phyloP scores from a whole-genome alignment of 2,888 invertebrate species.

The Craniophora ligustri region DNA sequence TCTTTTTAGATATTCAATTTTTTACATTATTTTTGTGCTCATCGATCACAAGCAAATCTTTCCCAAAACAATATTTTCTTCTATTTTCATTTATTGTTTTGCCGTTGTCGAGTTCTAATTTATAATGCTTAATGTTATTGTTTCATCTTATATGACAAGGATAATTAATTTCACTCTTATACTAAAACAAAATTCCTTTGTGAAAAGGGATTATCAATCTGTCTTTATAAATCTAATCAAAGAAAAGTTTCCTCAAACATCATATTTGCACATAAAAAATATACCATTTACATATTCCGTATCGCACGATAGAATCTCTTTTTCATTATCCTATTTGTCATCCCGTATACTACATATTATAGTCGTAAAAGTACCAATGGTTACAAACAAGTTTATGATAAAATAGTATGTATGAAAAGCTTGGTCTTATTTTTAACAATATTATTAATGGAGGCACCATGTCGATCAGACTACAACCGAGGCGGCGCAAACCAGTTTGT shows the following conservation, averaged over 20 bases:
- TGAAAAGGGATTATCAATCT: conserved; percentile 24
- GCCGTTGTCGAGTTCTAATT: too few species aligned
- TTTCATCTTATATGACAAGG: too few species aligned
- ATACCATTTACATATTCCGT: conserved; percentile 72
- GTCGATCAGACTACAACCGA: too few species aligned
- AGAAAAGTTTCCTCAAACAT: conserved; percentile 50
- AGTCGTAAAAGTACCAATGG: conserved; percentile 72
- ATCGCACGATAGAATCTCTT: conserved; percentile 68
- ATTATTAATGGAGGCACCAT: too few species aligned
- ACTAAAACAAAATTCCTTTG: conserved; percentile 9
- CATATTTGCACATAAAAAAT: conserved; percentile 64
- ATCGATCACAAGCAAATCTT: too few species aligned
- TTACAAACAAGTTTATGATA: conserved; percentile 64
- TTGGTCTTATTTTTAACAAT: conserved; percentile 16
- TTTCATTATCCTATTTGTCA: conserved; percentile 81
- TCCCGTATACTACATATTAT: conserved; percentile 63
- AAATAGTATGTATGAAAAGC: conserved; percentile 29
- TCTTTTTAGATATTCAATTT: too few species aligned
- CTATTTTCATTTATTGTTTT: too few species aligned
- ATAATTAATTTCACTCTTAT: too few species aligned
- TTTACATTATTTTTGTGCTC: too few species aligned
- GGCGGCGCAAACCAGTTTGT: too few species aligned
- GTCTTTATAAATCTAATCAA: conserved; percentile 56
- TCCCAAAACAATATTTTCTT: too few species aligned
- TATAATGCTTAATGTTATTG: too few species aligned